phyloP scores from a whole-genome alignment of 2,113 vertebrate species.

The Elephantulus edwardii region DNA sequence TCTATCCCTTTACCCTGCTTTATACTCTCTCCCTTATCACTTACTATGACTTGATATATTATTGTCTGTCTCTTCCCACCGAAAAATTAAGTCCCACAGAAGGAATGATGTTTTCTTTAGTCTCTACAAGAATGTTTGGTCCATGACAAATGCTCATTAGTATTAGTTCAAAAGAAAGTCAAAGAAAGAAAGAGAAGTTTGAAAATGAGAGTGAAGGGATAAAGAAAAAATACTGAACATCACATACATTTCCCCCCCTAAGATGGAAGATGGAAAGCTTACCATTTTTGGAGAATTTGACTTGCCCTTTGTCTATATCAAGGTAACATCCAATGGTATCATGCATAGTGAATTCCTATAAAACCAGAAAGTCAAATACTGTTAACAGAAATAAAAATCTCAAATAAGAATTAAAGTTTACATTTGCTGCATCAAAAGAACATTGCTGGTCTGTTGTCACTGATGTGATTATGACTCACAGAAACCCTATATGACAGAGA shows the following conservation, averaged over 20 bases:
- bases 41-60: neutral
- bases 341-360: conserved; percentile 98
- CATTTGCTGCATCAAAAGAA: neutral
- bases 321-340: conserved; percentile 96
- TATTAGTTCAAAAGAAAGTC: neutral
- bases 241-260: neutral
- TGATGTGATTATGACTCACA: neutral
- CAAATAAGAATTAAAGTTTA: neutral
- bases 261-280: neutral
- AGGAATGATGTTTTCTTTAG: neutral
- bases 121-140: neutral
- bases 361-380: conserved; percentile 39
- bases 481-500: neutral
- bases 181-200: neutral
- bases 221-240: neutral
- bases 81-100: neutral
- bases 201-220: neutral
- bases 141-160: neutral
- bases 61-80: neutral
- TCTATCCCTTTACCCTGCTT: neutral
- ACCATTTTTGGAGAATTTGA: conserved; percentile 98
- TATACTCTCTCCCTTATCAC: neutral
- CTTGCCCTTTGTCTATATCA: conserved; percentile 89
- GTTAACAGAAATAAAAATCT: conserved; percentile 12
- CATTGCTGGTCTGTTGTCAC: neutral